Evolutionary conservation across 2,113 vertebrate genomes (phyloP).

Genomic region (Amphiprion ocellaris): DNA sequence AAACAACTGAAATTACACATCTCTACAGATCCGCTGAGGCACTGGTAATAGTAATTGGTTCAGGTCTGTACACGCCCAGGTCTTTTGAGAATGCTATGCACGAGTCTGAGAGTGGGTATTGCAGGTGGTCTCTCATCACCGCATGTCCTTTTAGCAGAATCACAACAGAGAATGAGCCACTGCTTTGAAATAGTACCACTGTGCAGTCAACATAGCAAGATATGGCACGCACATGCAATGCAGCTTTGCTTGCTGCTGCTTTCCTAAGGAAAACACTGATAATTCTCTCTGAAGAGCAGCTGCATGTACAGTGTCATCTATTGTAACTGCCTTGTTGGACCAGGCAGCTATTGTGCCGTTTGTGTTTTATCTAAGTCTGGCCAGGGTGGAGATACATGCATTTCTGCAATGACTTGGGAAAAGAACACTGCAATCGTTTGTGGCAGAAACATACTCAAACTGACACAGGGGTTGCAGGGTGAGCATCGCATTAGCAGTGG

Average conservation of each 20-base stretch:
- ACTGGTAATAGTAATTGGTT: slow-evolving; percentile 12
- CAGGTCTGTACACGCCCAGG: not conserved
- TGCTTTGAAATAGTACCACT: not conserved
- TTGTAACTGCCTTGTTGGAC: too few species aligned
- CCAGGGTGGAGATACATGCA: too few species aligned
- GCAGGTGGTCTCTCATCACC: not conserved
- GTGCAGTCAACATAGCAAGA: not conserved
- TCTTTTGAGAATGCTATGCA: slow-evolving; percentile 6
- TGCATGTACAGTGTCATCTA: too few species aligned
- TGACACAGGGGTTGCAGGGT: not conserved
- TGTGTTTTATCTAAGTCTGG: too few species aligned
- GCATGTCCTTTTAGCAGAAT: not conserved
- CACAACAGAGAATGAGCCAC: not conserved
- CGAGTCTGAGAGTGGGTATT: not conserved
- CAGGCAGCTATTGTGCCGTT: too few species aligned
- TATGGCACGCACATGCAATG: not conserved
- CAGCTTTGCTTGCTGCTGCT: not conserved
- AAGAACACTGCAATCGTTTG: not conserved
- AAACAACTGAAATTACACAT: slow-evolving; percentile 49
- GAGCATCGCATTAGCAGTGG: not conserved
- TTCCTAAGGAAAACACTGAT: too few species aligned
- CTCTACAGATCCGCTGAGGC: slow-evolving; percentile 17
- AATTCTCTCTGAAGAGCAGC: too few species aligned
- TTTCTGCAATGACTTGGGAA: not conserved
- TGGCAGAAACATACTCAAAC: not conserved